phyloP scores from a whole-genome alignment of 2,113 vertebrate genomes.

The Choloepus hoffmanni region DNA sequence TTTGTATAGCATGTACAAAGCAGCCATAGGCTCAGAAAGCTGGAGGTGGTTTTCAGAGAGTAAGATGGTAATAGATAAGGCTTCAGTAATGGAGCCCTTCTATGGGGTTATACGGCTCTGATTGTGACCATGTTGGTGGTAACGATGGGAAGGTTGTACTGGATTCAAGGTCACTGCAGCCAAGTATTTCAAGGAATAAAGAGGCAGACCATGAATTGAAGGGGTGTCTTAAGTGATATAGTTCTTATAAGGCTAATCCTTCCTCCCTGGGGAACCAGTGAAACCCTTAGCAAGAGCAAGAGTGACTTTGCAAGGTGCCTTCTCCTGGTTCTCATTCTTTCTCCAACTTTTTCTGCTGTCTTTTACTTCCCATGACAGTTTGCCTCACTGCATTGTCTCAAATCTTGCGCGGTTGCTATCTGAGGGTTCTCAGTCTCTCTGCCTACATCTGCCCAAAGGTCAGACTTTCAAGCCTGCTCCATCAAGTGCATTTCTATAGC shows the following conservation, averaged over 20 bases:
- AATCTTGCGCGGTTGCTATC: constrained; percentile 6
- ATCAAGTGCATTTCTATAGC: neutral
- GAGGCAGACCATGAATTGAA: neutral
- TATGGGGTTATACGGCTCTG: neutral
- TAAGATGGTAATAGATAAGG: neutral
- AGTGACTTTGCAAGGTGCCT: neutral
- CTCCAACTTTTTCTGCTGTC: neutral
- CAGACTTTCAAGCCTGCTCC: constrained; percentile 35
- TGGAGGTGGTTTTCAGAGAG: neutral
- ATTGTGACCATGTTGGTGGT: neutral
- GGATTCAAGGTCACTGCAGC: neutral
- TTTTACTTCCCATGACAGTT: neutral
- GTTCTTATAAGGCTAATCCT: neutral
- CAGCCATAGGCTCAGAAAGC: neutral
- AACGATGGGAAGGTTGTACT: too few species aligned
- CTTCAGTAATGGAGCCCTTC: neutral
- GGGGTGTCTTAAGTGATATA: neutral
- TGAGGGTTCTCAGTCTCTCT: neutral
- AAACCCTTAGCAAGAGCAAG: neutral
- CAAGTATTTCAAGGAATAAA: neutral
- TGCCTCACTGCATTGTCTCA: constrained; percentile 14
- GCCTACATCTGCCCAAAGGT: constrained; percentile 4
- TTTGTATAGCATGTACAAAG: neutral
- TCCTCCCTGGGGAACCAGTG: neutral
- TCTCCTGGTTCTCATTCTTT: neutral